A percentile compares a stretch with the other conserved stretches of the same genome.
Conservation (phyloP, 2,888 invertebrate species). For the Cylloceria caligata region DNA sequence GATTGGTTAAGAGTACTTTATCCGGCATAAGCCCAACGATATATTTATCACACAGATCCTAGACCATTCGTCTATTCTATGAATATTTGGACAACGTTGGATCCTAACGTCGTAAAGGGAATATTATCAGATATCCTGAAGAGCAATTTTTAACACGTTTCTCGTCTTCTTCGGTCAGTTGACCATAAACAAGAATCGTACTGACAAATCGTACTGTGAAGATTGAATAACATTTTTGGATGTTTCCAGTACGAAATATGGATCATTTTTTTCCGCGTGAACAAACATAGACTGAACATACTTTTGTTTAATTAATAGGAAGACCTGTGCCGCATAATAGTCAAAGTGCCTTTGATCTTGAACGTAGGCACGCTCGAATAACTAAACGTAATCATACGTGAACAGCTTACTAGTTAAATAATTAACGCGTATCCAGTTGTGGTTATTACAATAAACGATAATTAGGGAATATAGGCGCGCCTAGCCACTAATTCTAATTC, state of each 20-base stretch:
- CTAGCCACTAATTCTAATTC: slow-evolving; percentile 50
- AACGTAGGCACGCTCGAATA: not conserved
- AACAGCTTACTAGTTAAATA: slow-evolving; percentile 26
- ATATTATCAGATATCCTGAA: slow-evolving; percentile 2
- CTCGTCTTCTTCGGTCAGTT: too few species aligned
- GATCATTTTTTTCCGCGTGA: too few species aligned
- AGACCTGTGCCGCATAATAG: too few species aligned
- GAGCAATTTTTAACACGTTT: too few species aligned
- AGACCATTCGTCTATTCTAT: not conserved
- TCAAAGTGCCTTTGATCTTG: slow-evolving; percentile 18
- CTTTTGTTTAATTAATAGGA: too few species aligned
- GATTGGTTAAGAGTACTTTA: slow-evolving; percentile 23
- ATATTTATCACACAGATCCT: slow-evolving; percentile 13
- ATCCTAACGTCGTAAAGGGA: not conserved
- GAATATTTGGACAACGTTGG: not conserved
- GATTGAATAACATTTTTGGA: too few species aligned
- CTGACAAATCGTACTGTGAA: too few species aligned
- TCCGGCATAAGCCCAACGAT: slow-evolving; percentile 22
- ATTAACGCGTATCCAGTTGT: slow-evolving; percentile 34
- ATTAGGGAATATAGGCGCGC: slow-evolving; percentile 38
- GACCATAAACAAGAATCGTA: too few species aligned
- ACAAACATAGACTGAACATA: too few species aligned
- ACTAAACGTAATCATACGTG: slow-evolving; percentile 23
- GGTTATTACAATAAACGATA: slow-evolving; percentile 57
- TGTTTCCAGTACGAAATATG: too few species aligned